phyloP scores from a whole-genome alignment of 1,140 invertebrate species.

The Sycophaga agraensis region DNA sequence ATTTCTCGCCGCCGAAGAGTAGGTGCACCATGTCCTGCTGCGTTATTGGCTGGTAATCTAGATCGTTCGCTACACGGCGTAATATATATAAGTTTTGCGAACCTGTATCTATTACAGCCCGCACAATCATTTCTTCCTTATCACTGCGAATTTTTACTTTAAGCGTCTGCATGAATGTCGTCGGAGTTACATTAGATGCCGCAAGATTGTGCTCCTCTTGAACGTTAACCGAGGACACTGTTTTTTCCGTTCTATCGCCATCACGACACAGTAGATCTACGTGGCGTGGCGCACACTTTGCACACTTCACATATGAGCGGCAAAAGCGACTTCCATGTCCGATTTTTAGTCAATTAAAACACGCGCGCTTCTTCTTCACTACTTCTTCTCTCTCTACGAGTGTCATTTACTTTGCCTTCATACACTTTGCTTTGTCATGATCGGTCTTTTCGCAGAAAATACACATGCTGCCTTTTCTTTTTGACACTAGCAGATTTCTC shows the following conservation, averaged over 20 bases:
- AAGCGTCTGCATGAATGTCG: slow-evolving; percentile 26
- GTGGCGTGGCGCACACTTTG: slow-evolving; percentile 11
- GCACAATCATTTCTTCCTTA: neutral
- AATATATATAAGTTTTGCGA: neutral
- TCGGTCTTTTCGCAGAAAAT: neutral
- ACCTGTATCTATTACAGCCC: neutral
- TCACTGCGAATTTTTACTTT: slow-evolving; percentile 1
- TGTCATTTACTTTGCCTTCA: neutral
- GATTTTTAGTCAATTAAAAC: slow-evolving; percentile 1
- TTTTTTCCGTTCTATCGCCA: neutral
- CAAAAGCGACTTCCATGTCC: slow-evolving; percentile 17
- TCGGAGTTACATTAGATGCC: neutral
- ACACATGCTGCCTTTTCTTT: neutral
- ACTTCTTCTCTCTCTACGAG: neutral
- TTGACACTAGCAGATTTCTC: neutral
- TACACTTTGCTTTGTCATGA: neutral
- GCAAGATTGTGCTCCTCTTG: neutral
- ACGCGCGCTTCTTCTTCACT: neutral
- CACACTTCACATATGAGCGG: slow-evolving; percentile 8
- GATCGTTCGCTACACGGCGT: neutral
- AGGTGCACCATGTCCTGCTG: neutral
- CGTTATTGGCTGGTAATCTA: neutral
- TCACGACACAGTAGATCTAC: slow-evolving; percentile 19
- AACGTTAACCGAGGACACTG: neutral
- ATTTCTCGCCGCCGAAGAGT: neutral